Conservation (phyloP, 2,113 vertebrate species). For the Colinus virginianus region DNA sequence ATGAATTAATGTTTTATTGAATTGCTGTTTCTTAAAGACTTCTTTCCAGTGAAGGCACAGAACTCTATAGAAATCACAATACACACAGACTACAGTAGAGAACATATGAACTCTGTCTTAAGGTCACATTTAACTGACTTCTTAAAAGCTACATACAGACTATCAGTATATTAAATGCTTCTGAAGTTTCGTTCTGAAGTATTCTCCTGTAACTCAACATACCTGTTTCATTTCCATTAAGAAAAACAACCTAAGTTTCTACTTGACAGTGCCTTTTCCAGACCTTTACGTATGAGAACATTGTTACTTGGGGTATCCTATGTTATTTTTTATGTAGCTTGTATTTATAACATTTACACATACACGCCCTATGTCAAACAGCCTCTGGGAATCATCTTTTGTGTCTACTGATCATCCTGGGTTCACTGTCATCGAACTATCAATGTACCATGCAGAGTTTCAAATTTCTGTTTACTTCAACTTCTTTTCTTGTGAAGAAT, state of each 20-base stretch:
- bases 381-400: background rate
- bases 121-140: background rate
- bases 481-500: background rate
- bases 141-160: background rate
- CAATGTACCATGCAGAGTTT: background rate
- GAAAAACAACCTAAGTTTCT: background rate
- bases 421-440: background rate
- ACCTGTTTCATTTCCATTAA: background rate
- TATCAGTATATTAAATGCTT: background rate
- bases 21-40: background rate
- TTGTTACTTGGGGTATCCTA: background rate
- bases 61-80: background rate
- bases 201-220: background rate
- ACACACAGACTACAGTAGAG: background rate
- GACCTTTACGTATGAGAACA: background rate
- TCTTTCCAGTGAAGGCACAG: background rate
- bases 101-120: background rate
- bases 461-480: background rate
- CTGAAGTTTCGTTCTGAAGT: background rate
- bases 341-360: background rate
- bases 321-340: background rate
- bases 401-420: background rate
- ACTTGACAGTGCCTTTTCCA: background rate
- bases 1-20: background rate
- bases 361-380: background rate